phyloP scores from a whole-genome alignment of 2,797 vertebrate genomes.

The Hypotaenidia philippensis region DNA sequence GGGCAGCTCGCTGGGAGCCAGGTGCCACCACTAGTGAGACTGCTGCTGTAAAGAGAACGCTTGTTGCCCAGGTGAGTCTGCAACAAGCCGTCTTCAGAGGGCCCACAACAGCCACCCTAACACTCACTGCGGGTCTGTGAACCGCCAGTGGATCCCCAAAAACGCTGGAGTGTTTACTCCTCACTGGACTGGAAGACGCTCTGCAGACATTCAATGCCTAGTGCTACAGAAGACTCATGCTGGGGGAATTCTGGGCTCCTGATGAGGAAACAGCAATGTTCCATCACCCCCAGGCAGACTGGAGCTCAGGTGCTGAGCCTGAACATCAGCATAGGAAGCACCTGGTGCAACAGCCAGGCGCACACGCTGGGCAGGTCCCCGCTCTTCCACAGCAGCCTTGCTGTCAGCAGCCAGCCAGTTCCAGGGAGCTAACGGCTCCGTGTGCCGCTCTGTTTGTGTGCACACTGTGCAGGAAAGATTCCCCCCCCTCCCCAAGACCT shows the following conservation, averaged over 20 bases:
- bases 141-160: background rate
- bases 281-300: background rate
- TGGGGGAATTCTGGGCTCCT: background rate
- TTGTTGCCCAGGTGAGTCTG: background rate
- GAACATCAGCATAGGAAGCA: background rate
- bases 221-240: background rate
- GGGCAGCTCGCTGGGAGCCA: background rate
- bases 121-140: background rate
- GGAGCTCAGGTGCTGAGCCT: background rate
- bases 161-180: background rate
- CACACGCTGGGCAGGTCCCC: background rate
- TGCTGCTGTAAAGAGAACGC: background rate
- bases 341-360: background rate
- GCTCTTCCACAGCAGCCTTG: background rate
- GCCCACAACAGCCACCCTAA: no score
- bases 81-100: background rate
- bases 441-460: background rate
- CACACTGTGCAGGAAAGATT: background rate
- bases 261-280: background rate
- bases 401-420: background rate
- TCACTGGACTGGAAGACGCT: background rate
- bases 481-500: no score
- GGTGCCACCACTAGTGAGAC: background rate
- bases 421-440: background rate
- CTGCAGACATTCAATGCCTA: background rate